Conservation (phyloP, 2,797 vertebrate genomes). For the Lepus townsendii region DNA sequence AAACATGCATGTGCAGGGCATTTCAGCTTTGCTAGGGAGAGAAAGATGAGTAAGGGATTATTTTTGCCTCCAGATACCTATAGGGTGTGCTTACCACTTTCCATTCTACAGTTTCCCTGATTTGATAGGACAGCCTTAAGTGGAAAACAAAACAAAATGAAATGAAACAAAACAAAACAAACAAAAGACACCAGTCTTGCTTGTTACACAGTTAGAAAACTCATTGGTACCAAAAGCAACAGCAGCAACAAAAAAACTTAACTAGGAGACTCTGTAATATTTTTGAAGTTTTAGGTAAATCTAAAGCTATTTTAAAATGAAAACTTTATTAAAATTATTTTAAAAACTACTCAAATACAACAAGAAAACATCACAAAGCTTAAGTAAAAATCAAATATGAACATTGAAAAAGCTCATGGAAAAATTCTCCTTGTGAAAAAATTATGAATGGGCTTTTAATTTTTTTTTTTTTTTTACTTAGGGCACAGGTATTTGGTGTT, state of each 20-base stretch:
- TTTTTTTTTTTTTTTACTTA: too few species aligned
- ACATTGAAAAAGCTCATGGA: too few species aligned
- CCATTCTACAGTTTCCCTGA: neutral
- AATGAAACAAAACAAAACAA: too few species aligned
- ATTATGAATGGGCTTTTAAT: too few species aligned
- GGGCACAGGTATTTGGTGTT: too few species aligned
- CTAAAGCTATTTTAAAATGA: constrained; percentile 49
- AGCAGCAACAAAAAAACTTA: neutral
- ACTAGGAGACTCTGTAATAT: neutral
- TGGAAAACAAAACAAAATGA: too few species aligned
- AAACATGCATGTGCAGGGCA: neutral
- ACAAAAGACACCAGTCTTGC: neutral
- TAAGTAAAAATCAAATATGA: neutral
- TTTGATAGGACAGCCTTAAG: neutral
- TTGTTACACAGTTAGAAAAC: neutral
- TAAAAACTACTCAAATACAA: neutral
- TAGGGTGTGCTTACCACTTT: neutral
- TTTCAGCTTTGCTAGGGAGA: neutral
- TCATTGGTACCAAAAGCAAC: neutral
- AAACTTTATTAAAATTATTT: neutral
- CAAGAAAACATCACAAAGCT: neutral
- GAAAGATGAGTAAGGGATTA: neutral
- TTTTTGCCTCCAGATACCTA: neutral
- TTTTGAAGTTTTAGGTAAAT: neutral
- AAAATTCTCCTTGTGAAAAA: too few species aligned